A percentile compares a stretch with the other conserved stretches of the same genome.
Evolutionary conservation across 2,888 invertebrate genomes (phyloP).

Genomic region (Acleris emargana): DNA sequence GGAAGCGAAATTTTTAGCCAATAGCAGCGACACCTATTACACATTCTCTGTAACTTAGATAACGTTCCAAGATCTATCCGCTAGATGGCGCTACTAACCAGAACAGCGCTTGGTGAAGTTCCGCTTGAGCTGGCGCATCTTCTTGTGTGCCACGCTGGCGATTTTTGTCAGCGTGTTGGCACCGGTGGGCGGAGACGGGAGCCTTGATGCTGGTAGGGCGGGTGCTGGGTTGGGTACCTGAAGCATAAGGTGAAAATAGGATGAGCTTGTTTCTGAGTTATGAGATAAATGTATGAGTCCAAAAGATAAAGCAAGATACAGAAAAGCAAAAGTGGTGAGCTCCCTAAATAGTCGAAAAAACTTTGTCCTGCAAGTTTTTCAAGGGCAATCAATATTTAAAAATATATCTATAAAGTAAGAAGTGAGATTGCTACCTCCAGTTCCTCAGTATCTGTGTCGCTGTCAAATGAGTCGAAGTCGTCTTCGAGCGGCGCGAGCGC

Average conservation of each 20-base stretch:
- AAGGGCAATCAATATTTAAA: too few relatives aligned
- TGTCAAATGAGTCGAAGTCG: conserved; percentile 89
- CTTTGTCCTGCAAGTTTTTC: too few relatives aligned
- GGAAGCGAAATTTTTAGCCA: too few relatives aligned
- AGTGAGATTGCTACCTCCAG: conserved; percentile 55
- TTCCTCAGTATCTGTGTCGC: conserved; percentile 85
- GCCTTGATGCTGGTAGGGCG: conserved; percentile 63
- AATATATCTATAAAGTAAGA: too few relatives aligned
- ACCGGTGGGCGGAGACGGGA: conserved; percentile 86
- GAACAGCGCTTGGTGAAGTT: conserved; percentile 85
- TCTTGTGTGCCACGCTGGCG: conserved; percentile 84
- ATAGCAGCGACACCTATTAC: too few relatives aligned
- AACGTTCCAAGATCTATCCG: neutral
- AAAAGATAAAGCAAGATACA: too few relatives aligned
- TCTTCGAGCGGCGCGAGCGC: conserved; percentile 66
- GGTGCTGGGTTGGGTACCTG: conserved; percentile 54
- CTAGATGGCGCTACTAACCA: conserved; percentile 51
- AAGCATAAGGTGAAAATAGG: neutral
- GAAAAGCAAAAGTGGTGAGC: too few relatives aligned
- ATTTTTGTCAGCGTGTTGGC: conserved; percentile 87
- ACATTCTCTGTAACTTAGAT: too few relatives aligned
- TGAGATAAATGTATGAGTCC: too few relatives aligned
- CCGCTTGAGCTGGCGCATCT: conserved; percentile 87
- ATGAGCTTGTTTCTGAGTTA: neutral
- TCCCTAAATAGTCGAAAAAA: too few relatives aligned